phyloP scores from a whole-genome alignment of 2,888 invertebrate genomes.

The Scaptomyza tumidula region DNA sequence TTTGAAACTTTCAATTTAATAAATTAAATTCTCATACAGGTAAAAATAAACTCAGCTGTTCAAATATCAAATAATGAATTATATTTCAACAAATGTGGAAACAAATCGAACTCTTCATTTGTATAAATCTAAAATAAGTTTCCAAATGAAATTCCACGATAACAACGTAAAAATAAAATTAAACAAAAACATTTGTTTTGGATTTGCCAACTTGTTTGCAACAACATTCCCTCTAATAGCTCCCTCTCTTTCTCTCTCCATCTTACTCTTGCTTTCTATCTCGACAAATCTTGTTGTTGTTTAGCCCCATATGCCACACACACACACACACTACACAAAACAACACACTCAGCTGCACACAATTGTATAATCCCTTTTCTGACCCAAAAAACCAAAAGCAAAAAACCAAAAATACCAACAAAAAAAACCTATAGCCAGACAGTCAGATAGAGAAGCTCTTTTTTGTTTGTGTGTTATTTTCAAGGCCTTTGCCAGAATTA shows the following conservation, averaged over 20 bases:
- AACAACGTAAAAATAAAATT: not conserved
- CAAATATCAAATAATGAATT: too few species aligned
- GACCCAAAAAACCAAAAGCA: constrained; percentile 5
- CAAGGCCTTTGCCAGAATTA: constrained; percentile 10
- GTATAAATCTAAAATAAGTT: not conserved
- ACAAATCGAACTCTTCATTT: too few species aligned
- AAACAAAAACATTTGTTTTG: not conserved
- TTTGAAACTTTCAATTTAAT: too few species aligned
- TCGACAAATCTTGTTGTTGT: constrained; percentile 6
- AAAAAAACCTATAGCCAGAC: not conserved
- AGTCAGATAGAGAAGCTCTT: not conserved
- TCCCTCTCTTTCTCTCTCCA: not conserved
- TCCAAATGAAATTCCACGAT: constrained; percentile 1
- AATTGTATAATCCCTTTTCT: constrained; percentile 5
- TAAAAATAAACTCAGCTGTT: too few species aligned
- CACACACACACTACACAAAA: not conserved
- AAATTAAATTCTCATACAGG: too few species aligned
- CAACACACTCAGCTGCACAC: too few species aligned
- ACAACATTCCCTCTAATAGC: not conserved
- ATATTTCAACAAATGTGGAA: too few species aligned
- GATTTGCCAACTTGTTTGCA: not conserved
- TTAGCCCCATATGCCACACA: constrained; percentile 7
- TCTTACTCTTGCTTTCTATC: not conserved
- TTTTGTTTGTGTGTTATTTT: not conserved
- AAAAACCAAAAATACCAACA: not conserved